These are phyloP conservation scores for Apteryx mantelli DNA, from an alignment of 2,113 vertebrate genomes.

Conservation along the genomic window DNA sequence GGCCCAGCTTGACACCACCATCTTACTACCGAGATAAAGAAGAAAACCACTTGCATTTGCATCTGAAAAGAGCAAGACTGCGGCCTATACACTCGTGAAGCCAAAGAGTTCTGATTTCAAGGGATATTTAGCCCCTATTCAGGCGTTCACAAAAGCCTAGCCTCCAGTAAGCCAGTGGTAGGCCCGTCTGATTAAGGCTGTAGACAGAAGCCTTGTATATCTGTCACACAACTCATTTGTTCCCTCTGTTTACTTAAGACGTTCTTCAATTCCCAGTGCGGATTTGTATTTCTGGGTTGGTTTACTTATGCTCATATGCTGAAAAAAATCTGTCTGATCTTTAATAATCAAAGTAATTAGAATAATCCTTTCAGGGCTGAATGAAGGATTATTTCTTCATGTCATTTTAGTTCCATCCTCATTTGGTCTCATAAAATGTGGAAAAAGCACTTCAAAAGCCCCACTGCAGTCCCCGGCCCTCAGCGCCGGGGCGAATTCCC, in stretches of 20 bases:
- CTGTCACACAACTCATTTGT: slow-evolving; percentile 83
- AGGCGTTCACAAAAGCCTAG: slow-evolving; percentile 80
- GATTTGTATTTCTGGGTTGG: slow-evolving; percentile 79
- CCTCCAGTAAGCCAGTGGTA: slow-evolving; percentile 71
- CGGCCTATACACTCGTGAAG: slow-evolving; percentile 74
- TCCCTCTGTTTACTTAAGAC: slow-evolving; percentile 86
- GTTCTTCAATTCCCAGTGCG: slow-evolving; percentile 78
- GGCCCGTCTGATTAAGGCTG: slow-evolving; percentile 80
- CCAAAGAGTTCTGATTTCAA: slow-evolving; percentile 76
- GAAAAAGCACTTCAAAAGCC: slow-evolving; percentile 58
- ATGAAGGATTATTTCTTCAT: slow-evolving; percentile 71
- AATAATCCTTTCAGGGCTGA: slow-evolving; percentile 75
- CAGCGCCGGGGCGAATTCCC: slow-evolving; percentile 28
- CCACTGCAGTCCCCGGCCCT: neutral
- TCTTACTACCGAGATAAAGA: slow-evolving; percentile 75
- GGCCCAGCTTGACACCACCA: slow-evolving; percentile 80
- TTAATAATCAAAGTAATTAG: slow-evolving; percentile 78
- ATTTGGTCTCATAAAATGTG: slow-evolving; percentile 50
- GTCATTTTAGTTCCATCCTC: slow-evolving; percentile 63
- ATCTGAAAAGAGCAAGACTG: slow-evolving; percentile 81
- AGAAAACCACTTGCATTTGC: slow-evolving; percentile 77
- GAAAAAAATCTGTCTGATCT: slow-evolving; percentile 65
- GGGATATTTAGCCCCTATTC: slow-evolving; percentile 85
- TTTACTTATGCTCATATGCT: slow-evolving; percentile 50
- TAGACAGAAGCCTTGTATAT: slow-evolving; percentile 62